phyloP scores from a whole-genome alignment of 1,140 invertebrate species.

The Cyrtorhinus lividipennis region DNA sequence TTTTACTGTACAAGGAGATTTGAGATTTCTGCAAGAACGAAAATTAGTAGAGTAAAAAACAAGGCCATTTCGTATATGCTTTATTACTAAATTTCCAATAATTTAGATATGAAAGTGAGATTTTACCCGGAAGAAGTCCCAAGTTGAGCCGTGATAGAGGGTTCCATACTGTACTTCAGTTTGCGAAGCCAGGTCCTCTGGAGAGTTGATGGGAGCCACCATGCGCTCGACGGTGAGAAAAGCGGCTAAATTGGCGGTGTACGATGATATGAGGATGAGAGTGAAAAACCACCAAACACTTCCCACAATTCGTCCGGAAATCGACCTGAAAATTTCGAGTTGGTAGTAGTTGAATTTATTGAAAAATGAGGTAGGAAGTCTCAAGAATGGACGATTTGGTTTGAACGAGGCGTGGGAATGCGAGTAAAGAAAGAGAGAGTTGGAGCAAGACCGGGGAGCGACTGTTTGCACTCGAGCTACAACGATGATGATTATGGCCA shows the following conservation, averaged over 20 bases:
- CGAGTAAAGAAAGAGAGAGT: too few relatives aligned
- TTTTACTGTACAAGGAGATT: constrained; percentile 76
- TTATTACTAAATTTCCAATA: too few relatives aligned
- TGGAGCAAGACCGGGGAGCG: too few relatives aligned
- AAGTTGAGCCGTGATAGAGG: constrained; percentile 69
- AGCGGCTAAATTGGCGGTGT: constrained; percentile 94
- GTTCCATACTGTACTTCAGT: constrained; percentile 93
- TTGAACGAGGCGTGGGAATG: too few relatives aligned
- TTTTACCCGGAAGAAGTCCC: constrained; percentile 79
- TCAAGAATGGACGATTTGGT: too few relatives aligned
- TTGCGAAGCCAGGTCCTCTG: constrained; percentile 84
- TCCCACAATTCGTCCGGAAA: constrained; percentile 87
- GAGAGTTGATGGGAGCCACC: constrained; percentile 84
- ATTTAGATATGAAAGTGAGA: not conserved
- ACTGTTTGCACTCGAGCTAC: too few relatives aligned
- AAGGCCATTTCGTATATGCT: too few relatives aligned
- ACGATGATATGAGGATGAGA: constrained; percentile 93
- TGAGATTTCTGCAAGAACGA: constrained; percentile 57
- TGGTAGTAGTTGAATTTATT: not conserved
- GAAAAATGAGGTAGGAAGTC: too few relatives aligned
- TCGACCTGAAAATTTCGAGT: constrained; percentile 44
- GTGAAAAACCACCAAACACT: constrained; percentile 99
- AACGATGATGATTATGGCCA: too few relatives aligned
- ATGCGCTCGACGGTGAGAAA: constrained; percentile 91
- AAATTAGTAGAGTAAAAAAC: too few relatives aligned